Evolutionary conservation across 2,113 vertebrate species (phyloP).

Genomic region (Brachypodius melanocephalos): DNA sequence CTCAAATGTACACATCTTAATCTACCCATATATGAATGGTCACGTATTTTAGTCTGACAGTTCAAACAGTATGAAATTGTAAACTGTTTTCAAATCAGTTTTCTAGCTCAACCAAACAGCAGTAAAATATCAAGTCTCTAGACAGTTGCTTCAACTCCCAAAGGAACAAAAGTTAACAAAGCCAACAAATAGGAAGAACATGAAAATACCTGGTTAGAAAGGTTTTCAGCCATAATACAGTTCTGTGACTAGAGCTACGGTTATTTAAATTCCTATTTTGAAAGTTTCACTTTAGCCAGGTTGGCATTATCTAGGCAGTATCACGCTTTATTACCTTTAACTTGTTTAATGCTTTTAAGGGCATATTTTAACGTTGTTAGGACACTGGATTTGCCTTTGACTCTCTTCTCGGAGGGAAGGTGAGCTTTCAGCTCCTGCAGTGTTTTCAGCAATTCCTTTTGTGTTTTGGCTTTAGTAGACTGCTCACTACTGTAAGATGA

Average conservation of each 20-base stretch:
- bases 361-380: conserved; percentile 88
- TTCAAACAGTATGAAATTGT: neutral
- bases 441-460: conserved; percentile 87
- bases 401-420: conserved; percentile 85
- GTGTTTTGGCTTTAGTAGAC: conserved; percentile 88
- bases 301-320: neutral
- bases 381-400: conserved; percentile 85
- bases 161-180: neutral
- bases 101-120: neutral
- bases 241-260: neutral
- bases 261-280: neutral
- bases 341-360: conserved; percentile 90
- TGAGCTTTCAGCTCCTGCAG: conserved; percentile 89
- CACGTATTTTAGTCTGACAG: neutral
- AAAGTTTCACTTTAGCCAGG: neutral
- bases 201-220: neutral
- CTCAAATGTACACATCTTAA: neutral
- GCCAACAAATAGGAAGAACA: neutral
- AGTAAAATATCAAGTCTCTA: neutral
- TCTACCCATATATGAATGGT: neutral
- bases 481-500: conserved; percentile 82
- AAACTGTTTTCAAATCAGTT: neutral
- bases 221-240: neutral
- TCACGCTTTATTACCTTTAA: conserved; percentile 82
- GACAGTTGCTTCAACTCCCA: neutral